Evolutionary conservation across 2,888 invertebrate species (phyloP).

Genomic region (Ecliptopera silaceata): DNA sequence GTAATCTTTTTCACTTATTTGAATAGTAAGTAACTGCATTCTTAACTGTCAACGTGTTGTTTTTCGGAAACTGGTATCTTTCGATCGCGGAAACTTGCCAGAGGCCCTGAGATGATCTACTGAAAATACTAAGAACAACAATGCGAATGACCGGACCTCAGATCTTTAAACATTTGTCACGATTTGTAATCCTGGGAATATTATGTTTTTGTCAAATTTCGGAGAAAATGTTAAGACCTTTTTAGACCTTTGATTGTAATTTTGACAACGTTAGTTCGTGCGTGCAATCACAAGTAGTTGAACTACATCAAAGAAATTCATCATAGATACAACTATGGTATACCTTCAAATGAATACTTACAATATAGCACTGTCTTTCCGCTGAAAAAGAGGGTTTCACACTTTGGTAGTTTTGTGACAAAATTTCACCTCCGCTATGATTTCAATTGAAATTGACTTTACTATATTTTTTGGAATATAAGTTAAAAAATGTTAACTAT

Average conservation of each 20-base stretch:
- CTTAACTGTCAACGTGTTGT: conserved; percentile 51
- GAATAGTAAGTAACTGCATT: conserved; percentile 33
- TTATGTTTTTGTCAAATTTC: conserved; percentile 51
- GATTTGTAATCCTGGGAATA: conserved; percentile 55
- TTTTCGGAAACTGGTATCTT: conserved; percentile 54
- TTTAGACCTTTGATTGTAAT: conserved; percentile 15
- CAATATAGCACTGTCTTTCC: too few species aligned
- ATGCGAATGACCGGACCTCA: conserved; percentile 40
- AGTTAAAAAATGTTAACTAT: too few species aligned
- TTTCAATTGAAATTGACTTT: too few species aligned
- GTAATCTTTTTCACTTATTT: conserved; percentile 10
- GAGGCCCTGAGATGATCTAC: conserved; percentile 44
- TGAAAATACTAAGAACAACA: conserved; percentile 52
- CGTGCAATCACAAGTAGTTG: conserved; percentile 1
- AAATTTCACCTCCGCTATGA: too few species aligned
- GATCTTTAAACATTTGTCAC: conserved; percentile 63
- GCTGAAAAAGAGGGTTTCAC: too few species aligned
- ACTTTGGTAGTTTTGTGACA: too few species aligned
- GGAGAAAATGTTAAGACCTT: conserved; percentile 38
- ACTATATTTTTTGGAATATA: too few species aligned
- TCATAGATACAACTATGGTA: neutral
- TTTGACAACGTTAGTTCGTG: conserved; percentile 1
- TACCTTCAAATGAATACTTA: too few species aligned
- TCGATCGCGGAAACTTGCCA: conserved; percentile 42
- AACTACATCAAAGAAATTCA: conserved; percentile 2